Evolutionary conservation across 2,113 vertebrate genomes (phyloP).

Genomic region (Phoxinus phoxinus): DNA sequence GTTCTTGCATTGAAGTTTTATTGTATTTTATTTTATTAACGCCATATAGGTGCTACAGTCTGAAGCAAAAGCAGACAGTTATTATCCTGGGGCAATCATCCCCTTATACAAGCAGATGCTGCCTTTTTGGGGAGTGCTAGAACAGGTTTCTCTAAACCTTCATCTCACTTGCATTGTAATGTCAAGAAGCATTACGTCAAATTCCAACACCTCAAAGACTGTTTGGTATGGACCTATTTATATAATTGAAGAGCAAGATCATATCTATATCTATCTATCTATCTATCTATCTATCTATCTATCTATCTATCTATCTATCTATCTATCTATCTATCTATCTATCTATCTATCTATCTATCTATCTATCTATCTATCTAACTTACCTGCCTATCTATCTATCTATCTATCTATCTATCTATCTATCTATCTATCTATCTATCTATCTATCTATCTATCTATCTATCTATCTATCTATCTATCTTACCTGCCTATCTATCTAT

Average conservation of each 20-base stretch:
- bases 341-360: neutral
- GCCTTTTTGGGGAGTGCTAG: neutral
- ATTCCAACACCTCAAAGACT: neutral
- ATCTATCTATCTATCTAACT: neutral
- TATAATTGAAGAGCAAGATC: neutral
- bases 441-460: neutral
- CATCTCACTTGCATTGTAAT: neutral
- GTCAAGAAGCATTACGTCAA: neutral
- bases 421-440: neutral
- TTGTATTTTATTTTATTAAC: neutral
- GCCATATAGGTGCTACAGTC: neutral
- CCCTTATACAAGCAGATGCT: no score
- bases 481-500: neutral
- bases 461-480: neutral
- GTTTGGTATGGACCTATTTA: neutral
- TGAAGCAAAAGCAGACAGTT: neutral
- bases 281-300: neutral
- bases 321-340: neutral
- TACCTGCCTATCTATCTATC: neutral
- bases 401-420: neutral
- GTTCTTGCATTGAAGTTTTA: neutral
- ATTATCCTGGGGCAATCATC: neutral
- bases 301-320: neutral
- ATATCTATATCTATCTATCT: neutral
- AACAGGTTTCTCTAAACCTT: neutral